phyloP scores from a whole-genome alignment of 64 coral and sea anemone species.

The Platygyra sinensis region DNA sequence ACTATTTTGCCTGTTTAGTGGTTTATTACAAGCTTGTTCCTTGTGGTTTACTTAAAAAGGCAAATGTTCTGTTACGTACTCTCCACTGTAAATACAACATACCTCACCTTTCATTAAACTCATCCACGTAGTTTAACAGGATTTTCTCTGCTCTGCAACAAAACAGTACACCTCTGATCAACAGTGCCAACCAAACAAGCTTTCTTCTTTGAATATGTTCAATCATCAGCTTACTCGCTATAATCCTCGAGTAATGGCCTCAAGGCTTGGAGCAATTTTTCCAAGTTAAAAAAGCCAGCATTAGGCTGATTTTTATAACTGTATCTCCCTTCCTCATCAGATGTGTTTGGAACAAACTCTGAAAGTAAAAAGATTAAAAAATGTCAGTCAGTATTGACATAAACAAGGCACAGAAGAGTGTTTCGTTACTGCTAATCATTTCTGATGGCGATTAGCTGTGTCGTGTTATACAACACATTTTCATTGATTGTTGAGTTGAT shows the following conservation, averaged over 20 bases:
- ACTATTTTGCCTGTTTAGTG: no score
- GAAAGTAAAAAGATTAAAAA: not conserved
- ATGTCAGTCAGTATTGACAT: not conserved
- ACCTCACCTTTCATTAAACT: constrained; percentile 34
- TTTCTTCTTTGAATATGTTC: not conserved
- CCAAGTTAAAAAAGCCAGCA: constrained; percentile 81
- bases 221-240: constrained; percentile 24
- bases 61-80: no score
- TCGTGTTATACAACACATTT: no score
- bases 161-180: not conserved
- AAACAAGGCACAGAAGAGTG: not conserved
- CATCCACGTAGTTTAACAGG: constrained; percentile 15
- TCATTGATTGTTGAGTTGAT: no score
- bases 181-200: not conserved
- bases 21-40: no score
- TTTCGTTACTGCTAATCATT: not conserved
- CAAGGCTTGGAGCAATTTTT: constrained; percentile 71
- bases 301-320: constrained; percentile 83
- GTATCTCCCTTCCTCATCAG: constrained; percentile 90
- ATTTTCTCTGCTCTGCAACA: constrained; percentile 14
- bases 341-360: constrained; percentile 90
- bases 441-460: not conserved
- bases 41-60: not conserved
- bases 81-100: not conserved
- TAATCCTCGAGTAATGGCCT: constrained; percentile 65